A percentile compares a stretch with the other conserved stretches of the same genome.
Evolutionary conservation across 2,888 invertebrate genomes (phyloP).

Genomic region (Mamestra brassicae): DNA sequence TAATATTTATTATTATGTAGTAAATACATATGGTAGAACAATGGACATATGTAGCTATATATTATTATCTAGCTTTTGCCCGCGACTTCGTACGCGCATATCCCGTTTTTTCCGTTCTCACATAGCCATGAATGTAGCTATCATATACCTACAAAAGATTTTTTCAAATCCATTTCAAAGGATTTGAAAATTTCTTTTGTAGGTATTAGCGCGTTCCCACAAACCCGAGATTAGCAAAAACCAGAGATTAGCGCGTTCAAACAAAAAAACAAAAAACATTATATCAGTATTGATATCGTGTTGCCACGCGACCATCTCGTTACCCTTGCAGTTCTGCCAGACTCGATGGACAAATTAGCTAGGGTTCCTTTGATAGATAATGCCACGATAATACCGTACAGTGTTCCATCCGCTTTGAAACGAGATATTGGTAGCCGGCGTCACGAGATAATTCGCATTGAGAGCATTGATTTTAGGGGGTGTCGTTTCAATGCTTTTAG

Average conservation of each 20-base stretch:
- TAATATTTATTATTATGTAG: neutral
- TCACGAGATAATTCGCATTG: neutral
- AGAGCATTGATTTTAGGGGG: neutral
- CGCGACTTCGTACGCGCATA: too few relatives aligned
- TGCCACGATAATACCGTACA: neutral
- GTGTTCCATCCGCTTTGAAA: neutral
- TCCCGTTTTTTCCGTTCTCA: too few relatives aligned
- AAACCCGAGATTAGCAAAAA: too few relatives aligned
- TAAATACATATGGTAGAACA: neutral
- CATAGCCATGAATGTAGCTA: too few relatives aligned
- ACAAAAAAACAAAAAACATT: too few relatives aligned
- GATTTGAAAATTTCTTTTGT: too few relatives aligned
- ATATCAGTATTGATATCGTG: neutral
- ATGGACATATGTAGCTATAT: neutral
- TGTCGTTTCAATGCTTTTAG: too few relatives aligned
- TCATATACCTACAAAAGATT: too few relatives aligned
- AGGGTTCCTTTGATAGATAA: neutral
- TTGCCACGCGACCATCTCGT: neutral
- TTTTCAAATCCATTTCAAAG: too few relatives aligned
- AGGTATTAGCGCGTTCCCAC: too few relatives aligned
- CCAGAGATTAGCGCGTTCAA: too few relatives aligned
- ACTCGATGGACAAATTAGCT: conserved; percentile 19
- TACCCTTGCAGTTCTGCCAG: conserved; percentile 9
- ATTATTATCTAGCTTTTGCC: neutral
- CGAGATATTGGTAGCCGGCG: neutral